Evolutionary conservation across 2,888 invertebrate species (phyloP), one percentile per base, ranked within the genome.

Genomic region (Ennomos quercinarius): DNA sequence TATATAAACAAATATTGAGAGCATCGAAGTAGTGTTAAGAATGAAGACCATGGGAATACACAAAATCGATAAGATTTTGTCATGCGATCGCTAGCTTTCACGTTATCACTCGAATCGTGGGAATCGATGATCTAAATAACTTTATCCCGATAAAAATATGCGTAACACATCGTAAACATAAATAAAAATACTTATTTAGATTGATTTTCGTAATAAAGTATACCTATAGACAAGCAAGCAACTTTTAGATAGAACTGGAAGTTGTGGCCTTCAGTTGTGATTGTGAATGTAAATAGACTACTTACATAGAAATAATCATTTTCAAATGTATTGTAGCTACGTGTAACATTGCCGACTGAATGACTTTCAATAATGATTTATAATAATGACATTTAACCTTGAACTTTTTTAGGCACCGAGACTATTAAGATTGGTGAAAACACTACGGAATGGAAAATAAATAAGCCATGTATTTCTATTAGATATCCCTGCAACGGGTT

Each of bases 61-160:
- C 62, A 64, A 76, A 54, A 74, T 69, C 71, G 86, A 89, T 89
- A 90, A 84, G 77, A 77, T 79, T 83, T 68, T 68, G 60, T 75
- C 78, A 78, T 73, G 81, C 84, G 77, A 83, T 79, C 78, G 72
- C 74, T 78, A 77, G 72, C 83, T 86, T 86, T 87, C 84, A 82
- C 82, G 82, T 76, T 73, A 82, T 70, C 75, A 73, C 69, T 71
- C 74, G 61, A 71, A 76, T 73, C 87, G 88, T 89, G 89, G 87
- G 89, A 89, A 89, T 73, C 72, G 74, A 80, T 81, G 76, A 82
- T 83, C 77, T 78, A 80, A 69, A 80, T 78, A 72, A 77, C n/a
- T 56, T 50, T 51, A 46, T 40, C 40, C 46, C 46, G 38, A 45
- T 44, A 45, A 17, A 35, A 44, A 50, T 56, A 41, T 13, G 13